phyloP scores from a whole-genome alignment of 1,140 invertebrate species.

The Drosophila guanche region DNA sequence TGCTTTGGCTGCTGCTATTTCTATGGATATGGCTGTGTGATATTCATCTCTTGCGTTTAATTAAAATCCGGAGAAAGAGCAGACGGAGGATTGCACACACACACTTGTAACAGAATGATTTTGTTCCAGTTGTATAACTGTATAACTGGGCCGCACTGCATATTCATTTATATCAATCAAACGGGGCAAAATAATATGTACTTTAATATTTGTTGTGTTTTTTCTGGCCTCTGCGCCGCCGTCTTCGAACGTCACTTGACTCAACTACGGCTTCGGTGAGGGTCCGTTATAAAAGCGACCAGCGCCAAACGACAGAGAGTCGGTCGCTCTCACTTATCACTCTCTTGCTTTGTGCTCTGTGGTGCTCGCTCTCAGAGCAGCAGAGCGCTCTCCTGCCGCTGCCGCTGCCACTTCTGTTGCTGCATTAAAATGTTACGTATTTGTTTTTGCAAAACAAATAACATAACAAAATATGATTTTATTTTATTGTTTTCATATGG shows the following conservation, averaged over 20 bases:
- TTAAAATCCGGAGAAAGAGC: slow-evolving; percentile 21
- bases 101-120: slow-evolving; percentile 37
- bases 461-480: slow-evolving; percentile 20
- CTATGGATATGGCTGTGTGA: slow-evolving; percentile 3
- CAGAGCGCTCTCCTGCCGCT: slow-evolving; percentile 21
- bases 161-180: slow-evolving; percentile 76
- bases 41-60: slow-evolving; percentile 49
- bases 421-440: slow-evolving; percentile 67
- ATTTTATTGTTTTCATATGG: slow-evolving; percentile 34
- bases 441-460: slow-evolving; percentile 73
- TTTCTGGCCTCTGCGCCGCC: slow-evolving; percentile 49
- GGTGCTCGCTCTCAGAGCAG: slow-evolving; percentile 14
- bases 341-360: slow-evolving; percentile 16
- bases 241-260: slow-evolving; percentile 67
- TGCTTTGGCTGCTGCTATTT: slow-evolving; percentile 4
- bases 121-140: slow-evolving; percentile 50
- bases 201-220: slow-evolving; percentile 49
- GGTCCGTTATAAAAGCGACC: slow-evolving; percentile 48
- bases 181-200: slow-evolving; percentile 18
- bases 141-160: slow-evolving; percentile 35
- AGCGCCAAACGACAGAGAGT: slow-evolving; percentile 22
- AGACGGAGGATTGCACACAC: slow-evolving; percentile 23
- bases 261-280: slow-evolving; percentile 76
- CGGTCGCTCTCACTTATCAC: slow-evolving; percentile 57
- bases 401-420: slow-evolving; percentile 10